Evolutionary conservation across 2,113 vertebrate genomes (phyloP), one percentile per base, ranked within the genome.

Genomic region (Heptranchias perlo): DNA sequence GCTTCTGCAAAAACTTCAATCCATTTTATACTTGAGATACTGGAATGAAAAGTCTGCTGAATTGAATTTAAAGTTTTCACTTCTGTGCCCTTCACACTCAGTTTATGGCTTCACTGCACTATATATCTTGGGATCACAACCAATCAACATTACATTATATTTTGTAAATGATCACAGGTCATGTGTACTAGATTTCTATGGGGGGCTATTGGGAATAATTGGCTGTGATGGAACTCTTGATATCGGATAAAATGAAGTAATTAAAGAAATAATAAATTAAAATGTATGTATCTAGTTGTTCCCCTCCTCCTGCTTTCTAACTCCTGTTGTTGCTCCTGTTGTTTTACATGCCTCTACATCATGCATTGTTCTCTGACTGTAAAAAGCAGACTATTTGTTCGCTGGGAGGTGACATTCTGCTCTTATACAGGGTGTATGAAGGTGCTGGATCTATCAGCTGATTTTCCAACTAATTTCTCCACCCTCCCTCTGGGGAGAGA

Each of bases 221-320:
- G 21, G 4, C 7, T 49, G 84, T 52, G 21, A 31, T 87, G 8
- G 84, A 49, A 87, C 7, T 7, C 47, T 54, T 87, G 44, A 23
- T 52, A 54, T 10, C 25, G 47, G 49, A 25, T 52, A 49, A 52
- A 49, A 13, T 87, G 54, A 87, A 49, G 49, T 31, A 87, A 87
- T 87, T 87, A 87, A 49, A 87, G 47, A 49, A 87, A 87, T 54
- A 87, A 54, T 87, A 54, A 54, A 52, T 87, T 87, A 52, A 87
- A 52, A 54, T 87, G 8, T 52, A 52, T 82, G 49, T 23, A 87
- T 47, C 8, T 54, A 28, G 84, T 87, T 87, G 84, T 25, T 87
- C 49, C 47, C 47, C 84, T 11, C 54, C 49, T 87, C 84, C 49
- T 52, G 23, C 54, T 31, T 54, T 87, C 49, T 52, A 87, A 87